phyloP scores from a whole-genome alignment of 2,888 invertebrate species.

The Ichneumoninae sp. region DNA sequence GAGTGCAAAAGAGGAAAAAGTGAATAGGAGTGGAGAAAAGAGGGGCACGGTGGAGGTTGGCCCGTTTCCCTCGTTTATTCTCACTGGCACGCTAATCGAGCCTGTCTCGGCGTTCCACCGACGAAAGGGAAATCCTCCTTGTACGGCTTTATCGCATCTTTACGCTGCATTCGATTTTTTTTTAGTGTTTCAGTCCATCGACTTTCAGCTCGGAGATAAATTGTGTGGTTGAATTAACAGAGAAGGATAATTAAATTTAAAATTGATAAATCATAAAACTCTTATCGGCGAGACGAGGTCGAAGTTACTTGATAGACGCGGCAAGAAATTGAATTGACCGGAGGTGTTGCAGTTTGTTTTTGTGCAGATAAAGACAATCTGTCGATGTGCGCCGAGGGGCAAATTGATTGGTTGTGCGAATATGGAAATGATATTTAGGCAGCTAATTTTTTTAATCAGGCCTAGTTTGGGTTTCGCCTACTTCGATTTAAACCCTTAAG shows the following conservation, averaged over 20 bases:
- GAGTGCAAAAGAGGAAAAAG: constrained; percentile 19
- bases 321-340: too few relatives aligned
- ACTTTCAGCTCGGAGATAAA: background rate
- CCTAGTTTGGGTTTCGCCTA: too few relatives aligned
- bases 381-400: too few relatives aligned
- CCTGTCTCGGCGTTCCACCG: constrained; percentile 32
- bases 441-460: too few relatives aligned
- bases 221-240: background rate
- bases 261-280: too few relatives aligned
- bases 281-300: too few relatives aligned
- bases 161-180: background rate
- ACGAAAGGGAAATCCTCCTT: constrained; percentile 42
- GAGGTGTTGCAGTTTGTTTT: too few relatives aligned
- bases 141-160: background rate
- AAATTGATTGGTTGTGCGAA: too few relatives aligned
- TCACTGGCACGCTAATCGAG: constrained; percentile 34
- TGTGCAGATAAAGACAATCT: too few relatives aligned
- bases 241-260: background rate
- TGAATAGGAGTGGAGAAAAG: constrained; percentile 19
- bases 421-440: too few relatives aligned
- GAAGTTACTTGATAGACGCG: too few relatives aligned
- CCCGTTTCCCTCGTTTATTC: constrained; percentile 51
- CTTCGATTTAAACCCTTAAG: too few relatives aligned
- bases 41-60: constrained; percentile 19
- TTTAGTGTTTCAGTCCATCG: background rate